Conservation (phyloP, 2,113 vertebrate genomes). For the Taxidea taxus region DNA sequence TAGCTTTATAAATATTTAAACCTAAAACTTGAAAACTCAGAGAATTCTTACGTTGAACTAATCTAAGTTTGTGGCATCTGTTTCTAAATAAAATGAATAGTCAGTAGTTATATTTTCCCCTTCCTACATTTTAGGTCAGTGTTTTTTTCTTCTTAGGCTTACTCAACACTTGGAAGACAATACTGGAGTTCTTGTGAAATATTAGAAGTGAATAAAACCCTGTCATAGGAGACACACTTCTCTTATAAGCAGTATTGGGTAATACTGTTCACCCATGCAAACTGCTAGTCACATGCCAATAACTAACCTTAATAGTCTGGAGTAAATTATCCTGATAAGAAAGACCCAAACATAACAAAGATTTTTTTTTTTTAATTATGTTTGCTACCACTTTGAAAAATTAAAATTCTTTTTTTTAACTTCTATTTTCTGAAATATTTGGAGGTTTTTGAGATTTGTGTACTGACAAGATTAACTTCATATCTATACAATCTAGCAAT, state of each 20-base stretch:
- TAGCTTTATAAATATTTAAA: not conserved
- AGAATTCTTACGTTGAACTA: not conserved
- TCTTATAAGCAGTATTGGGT: not conserved
- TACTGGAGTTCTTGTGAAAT: conserved; percentile 5
- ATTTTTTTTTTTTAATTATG: too few species aligned
- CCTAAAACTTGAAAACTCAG: not conserved
- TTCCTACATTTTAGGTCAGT: not conserved
- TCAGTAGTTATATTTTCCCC: not conserved
- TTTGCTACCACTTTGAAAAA: not conserved
- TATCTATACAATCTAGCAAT: not conserved
- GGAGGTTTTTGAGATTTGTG: not conserved
- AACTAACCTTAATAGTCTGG: not conserved
- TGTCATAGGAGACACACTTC: not conserved
- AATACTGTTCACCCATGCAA: not conserved
- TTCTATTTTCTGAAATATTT: not conserved
- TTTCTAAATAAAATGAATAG: conserved; percentile 37
- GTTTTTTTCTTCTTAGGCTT: not conserved
- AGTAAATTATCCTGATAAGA: not conserved
- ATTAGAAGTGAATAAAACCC: not conserved
- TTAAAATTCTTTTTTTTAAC: not conserved
- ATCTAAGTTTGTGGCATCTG: conserved; percentile 19
- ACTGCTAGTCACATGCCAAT: not conserved
- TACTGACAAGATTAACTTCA: not conserved
- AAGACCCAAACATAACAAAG: not conserved
- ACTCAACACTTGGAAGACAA: not conserved